phyloP scores from a whole-genome alignment of 1,140 invertebrate species.

The Lineus longissimus region DNA sequence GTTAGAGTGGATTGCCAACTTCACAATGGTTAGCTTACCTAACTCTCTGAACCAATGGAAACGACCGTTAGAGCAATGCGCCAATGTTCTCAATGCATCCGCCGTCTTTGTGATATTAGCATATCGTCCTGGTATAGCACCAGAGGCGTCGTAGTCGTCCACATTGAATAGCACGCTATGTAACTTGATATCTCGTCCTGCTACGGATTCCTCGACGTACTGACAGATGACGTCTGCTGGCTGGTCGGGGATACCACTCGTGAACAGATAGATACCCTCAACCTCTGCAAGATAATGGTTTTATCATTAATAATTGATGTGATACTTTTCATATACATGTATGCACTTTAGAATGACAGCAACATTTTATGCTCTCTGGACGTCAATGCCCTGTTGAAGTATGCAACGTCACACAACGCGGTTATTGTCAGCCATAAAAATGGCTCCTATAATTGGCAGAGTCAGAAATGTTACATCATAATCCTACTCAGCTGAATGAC shows the following conservation, averaged over 20 bases:
- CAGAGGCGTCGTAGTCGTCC: constrained; percentile 50
- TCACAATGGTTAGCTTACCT: constrained; percentile 25
- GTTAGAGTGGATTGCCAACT: too few species aligned
- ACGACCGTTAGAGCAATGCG: constrained; percentile 47
- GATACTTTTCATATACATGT: too few species aligned
- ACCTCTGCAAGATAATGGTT: constrained; percentile 29
- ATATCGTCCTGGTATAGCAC: constrained; percentile 52
- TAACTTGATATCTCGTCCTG: constrained; percentile 37
- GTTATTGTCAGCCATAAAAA: too few species aligned
- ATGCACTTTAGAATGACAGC: too few species aligned
- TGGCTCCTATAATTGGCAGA: too few species aligned
- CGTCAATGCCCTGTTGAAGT: too few species aligned
- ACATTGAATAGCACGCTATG: constrained; percentile 53
- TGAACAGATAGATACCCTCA: constrained; percentile 53
- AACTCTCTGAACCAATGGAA: constrained; percentile 56
- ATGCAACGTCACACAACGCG: too few species aligned
- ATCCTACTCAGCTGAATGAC: background rate
- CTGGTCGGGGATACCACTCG: constrained; percentile 54
- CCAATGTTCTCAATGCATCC: constrained; percentile 47
- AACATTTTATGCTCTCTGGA: too few species aligned
- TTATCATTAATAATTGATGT: background rate
- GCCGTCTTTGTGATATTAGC: constrained; percentile 53
- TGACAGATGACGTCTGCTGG: constrained; percentile 36
- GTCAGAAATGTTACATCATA: too few species aligned
- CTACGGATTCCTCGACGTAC: constrained; percentile 46